Conservation (phyloP, 1,140 invertebrate genomes). For the Drosophila miranda region DNA sequence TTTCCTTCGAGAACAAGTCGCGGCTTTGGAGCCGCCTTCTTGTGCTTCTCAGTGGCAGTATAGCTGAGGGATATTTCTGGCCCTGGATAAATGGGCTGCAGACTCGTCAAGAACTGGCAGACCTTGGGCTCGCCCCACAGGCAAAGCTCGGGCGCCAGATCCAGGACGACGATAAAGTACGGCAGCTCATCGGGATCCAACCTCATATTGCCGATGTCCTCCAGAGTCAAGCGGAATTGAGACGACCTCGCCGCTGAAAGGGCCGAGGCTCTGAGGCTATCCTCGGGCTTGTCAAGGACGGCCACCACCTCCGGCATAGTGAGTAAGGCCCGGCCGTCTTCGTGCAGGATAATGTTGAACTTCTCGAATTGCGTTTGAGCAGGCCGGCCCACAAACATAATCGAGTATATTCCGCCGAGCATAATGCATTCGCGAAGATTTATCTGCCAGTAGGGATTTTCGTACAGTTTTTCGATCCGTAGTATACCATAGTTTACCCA, state of each 20-base stretch:
- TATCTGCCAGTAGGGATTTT: slow-evolving; percentile 17
- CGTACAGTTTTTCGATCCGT: no score
- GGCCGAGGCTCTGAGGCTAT: neutral
- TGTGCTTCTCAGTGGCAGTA: neutral
- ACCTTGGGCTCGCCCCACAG: slow-evolving; percentile 51
- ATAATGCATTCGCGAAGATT: slow-evolving; percentile 60
- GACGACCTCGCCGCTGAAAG: no score
- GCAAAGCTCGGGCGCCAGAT: slow-evolving; percentile 55
- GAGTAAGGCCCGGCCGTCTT: slow-evolving; percentile 46
- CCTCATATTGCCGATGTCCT: neutral
- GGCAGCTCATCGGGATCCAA: slow-evolving; percentile 41
- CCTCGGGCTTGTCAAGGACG: neutral
- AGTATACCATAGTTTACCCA: slow-evolving; percentile 2
- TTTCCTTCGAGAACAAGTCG: neutral
- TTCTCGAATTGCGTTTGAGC: slow-evolving; percentile 41
- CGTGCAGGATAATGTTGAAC: slow-evolving; percentile 59
- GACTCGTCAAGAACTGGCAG: slow-evolving; percentile 49
- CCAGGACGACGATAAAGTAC: slow-evolving; percentile 50
- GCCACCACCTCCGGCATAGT: slow-evolving; percentile 33
- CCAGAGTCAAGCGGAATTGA: neutral
- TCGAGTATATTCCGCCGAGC: slow-evolving; percentile 62
- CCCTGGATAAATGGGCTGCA: neutral
- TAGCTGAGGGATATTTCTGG: no score
- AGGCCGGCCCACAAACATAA: slow-evolving; percentile 51
- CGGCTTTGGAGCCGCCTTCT: no score